Conservation (phyloP, 2,797 vertebrate genomes). For the Anabas testudineus region DNA sequence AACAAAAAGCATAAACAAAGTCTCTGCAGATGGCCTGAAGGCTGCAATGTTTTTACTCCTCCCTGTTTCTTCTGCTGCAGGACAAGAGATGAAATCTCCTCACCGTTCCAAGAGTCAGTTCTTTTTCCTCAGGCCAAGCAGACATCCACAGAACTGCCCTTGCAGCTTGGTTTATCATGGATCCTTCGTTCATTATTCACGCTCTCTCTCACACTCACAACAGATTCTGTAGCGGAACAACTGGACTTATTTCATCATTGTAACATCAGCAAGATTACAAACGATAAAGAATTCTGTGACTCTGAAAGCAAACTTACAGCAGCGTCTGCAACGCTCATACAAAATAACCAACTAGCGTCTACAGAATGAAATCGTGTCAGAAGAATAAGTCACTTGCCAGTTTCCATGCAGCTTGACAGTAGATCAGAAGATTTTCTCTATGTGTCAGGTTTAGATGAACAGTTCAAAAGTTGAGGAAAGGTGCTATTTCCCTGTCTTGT, state of each 20-base stretch:
- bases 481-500: too few species aligned
- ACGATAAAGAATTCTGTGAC: background rate
- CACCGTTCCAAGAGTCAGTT: background rate
- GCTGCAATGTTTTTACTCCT: background rate
- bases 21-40: conserved; percentile 6
- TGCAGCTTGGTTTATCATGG: conserved; percentile 12
- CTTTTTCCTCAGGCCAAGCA: conserved; percentile 2
- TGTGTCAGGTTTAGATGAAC: too few species aligned
- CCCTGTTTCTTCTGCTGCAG: background rate
- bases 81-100: conserved; percentile 17
- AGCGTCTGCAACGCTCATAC: background rate
- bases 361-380: background rate
- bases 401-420: background rate
- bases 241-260: background rate
- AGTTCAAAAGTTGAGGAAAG: background rate
- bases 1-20: conserved; percentile 9
- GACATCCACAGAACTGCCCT: conserved; percentile 8
- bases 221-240: conserved; percentile 6
- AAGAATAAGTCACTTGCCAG: background rate
- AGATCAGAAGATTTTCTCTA: background rate
- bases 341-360: background rate
- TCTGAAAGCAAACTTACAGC: conserved; percentile 7
- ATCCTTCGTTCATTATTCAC: conserved; percentile 49
- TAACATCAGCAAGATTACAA: conserved; percentile 10
- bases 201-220: conserved; percentile 14